Evolutionary conservation across 2,797 vertebrate genomes (phyloP).

Genomic region (Apodemus agrarius): DNA sequence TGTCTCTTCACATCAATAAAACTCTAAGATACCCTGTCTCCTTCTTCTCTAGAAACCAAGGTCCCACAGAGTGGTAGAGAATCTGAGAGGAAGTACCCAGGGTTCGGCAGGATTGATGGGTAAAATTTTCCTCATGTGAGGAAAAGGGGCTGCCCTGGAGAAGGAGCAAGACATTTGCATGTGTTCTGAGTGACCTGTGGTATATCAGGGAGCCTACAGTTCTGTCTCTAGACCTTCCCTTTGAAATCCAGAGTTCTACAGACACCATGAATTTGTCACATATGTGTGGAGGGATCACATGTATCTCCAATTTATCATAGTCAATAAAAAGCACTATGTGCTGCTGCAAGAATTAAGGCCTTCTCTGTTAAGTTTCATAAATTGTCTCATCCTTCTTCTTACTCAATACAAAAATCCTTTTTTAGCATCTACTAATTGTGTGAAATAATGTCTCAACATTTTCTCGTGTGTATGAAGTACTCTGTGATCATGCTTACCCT

Average conservation of each 20-base stretch:
- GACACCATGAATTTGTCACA: neutral
- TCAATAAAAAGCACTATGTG: neutral
- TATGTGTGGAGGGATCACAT: neutral
- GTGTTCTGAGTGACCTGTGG: neutral
- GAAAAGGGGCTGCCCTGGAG: neutral
- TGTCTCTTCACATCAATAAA: neutral
- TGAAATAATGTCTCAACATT: neutral
- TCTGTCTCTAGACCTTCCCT: neutral
- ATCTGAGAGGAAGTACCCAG: constrained; percentile 14
- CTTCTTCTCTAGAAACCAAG: constrained; percentile 71
- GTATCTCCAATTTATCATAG: neutral
- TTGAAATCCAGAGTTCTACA: neutral
- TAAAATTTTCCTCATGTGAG: neutral
- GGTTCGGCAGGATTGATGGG: neutral
- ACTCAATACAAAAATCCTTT: constrained; percentile 18
- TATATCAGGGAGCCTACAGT: neutral
- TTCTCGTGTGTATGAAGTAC: neutral
- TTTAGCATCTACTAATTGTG: neutral
- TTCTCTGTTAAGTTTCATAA: constrained; percentile 1
- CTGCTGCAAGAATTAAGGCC: neutral
- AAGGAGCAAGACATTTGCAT: neutral
- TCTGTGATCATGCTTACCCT: neutral
- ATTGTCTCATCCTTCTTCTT: constrained; percentile 5
- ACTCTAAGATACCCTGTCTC: constrained; percentile 22
- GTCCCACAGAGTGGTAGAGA: constrained; percentile 57